These are phyloP conservation scores for Drosophila planitibia DNA, from an alignment of 2,888 invertebrate genomes.

Conservation along the genomic window DNA sequence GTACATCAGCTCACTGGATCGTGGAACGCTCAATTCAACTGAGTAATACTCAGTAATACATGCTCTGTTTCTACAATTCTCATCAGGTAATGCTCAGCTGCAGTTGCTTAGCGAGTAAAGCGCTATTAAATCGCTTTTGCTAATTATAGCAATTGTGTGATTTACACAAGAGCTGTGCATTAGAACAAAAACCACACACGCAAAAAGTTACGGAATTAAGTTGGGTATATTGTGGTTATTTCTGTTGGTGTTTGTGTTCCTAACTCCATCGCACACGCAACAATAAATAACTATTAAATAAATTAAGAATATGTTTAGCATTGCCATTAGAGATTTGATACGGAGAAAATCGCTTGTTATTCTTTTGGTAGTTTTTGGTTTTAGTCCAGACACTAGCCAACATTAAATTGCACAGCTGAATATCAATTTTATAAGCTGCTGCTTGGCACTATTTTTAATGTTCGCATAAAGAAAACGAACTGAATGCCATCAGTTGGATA, in stretches of 20 bases:
- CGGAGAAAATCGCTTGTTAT: neutral
- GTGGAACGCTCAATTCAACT: neutral
- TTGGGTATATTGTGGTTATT: slow-evolving; percentile 1
- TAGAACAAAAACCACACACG: slow-evolving; percentile 17
- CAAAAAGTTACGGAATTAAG: slow-evolving; percentile 9
- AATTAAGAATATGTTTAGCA: slow-evolving; percentile 3
- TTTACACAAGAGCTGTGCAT: slow-evolving; percentile 6
- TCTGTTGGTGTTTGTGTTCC: neutral
- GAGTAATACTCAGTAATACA: neutral
- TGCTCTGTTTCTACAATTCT: neutral
- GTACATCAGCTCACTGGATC: neutral
- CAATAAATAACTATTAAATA: neutral
- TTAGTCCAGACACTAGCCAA: neutral
- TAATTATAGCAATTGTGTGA: slow-evolving; percentile 10
- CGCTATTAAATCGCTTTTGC: slow-evolving; percentile 16
- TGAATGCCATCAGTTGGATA: too few relatives aligned
- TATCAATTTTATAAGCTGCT: neutral
- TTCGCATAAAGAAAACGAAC: too few relatives aligned
- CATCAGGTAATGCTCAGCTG: neutral
- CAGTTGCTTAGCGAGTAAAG: slow-evolving; percentile 11
- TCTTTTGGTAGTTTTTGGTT: neutral
- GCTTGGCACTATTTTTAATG: neutral
- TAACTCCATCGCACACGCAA: neutral
- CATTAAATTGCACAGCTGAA: too few relatives aligned
- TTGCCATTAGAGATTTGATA: neutral